phyloP scores from a whole-genome alignment of 1,140 invertebrate species.

The Drosophila suzukii region DNA sequence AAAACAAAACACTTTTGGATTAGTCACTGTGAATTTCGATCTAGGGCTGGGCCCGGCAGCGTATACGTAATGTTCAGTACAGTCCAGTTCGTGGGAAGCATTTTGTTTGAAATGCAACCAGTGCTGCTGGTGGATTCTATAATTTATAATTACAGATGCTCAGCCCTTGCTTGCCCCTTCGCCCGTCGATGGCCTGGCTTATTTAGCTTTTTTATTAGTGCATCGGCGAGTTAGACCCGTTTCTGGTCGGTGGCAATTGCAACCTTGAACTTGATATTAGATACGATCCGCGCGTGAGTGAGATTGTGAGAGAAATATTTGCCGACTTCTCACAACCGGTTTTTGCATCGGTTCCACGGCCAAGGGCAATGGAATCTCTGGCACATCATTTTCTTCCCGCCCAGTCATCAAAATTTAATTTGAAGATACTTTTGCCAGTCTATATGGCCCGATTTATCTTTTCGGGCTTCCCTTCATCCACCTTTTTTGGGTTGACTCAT shows the following conservation, averaged over 20 bases:
- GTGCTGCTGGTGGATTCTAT: slow-evolving; percentile 32
- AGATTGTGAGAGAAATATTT: slow-evolving; percentile 38
- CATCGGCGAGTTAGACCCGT: slow-evolving; percentile 66
- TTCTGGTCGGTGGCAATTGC: slow-evolving; percentile 47
- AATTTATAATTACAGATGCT: slow-evolving; percentile 60
- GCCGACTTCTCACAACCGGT: slow-evolving; percentile 56
- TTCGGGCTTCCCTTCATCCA: slow-evolving; percentile 4
- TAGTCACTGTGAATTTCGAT: slow-evolving; percentile 59
- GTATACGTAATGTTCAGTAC: slow-evolving; percentile 56
- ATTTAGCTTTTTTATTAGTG: slow-evolving; percentile 70
- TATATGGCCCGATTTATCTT: slow-evolving; percentile 49
- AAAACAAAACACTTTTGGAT: slow-evolving; percentile 37
- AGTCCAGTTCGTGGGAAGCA: slow-evolving; percentile 63
- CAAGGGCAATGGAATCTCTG: slow-evolving; percentile 56
- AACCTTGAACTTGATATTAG: slow-evolving; percentile 82
- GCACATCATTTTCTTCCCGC: slow-evolving; percentile 29
- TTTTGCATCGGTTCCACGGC: slow-evolving; percentile 31
- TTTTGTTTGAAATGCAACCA: slow-evolving; percentile 19
- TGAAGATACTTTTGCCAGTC: slow-evolving; percentile 53
- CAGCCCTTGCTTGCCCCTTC: slow-evolving; percentile 8
- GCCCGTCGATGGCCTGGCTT: slow-evolving; percentile 39
- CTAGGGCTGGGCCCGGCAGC: slow-evolving; percentile 44
- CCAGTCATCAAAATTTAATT: slow-evolving; percentile 75
- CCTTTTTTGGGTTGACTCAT: slow-evolving; percentile 50
- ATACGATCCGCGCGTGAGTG: slow-evolving; percentile 52